Evolutionary conservation across 1,140 invertebrate species (phyloP).

Genomic region (Cotesia glomerata): DNA sequence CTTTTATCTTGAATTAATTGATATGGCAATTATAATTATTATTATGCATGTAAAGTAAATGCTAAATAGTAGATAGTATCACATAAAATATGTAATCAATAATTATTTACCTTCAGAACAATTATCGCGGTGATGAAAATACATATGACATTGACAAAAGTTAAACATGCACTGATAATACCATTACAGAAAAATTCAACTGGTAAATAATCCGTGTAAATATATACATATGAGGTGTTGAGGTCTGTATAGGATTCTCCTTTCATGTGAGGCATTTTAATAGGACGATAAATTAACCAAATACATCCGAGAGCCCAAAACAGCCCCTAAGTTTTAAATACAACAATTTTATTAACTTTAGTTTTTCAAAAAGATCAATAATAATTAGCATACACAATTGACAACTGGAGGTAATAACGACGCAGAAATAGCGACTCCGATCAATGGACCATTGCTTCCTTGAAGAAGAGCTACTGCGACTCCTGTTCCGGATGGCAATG

Average conservation of each 20-base stretch:
- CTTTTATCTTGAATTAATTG: conserved; percentile 72
- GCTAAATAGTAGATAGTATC: background rate
- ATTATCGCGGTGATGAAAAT: conserved; percentile 84
- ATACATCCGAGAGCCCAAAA: conserved; percentile 78
- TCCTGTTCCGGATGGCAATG: conserved; percentile 75
- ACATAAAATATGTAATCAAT: background rate
- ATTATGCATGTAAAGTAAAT: background rate
- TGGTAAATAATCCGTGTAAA: conserved; percentile 76
- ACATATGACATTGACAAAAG: conserved; percentile 82
- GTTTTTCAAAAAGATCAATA: background rate
- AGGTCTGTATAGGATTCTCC: conserved; percentile 68
- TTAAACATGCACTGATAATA: conserved; percentile 79
- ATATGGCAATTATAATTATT: background rate
- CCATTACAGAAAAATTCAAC: conserved; percentile 81
- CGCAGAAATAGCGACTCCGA: conserved; percentile 88
- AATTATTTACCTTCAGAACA: conserved; percentile 72
- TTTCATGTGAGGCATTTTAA: conserved; percentile 74
- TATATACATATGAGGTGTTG: conserved; percentile 68
- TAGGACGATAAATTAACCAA: conserved; percentile 71
- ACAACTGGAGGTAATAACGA: conserved; percentile 86
- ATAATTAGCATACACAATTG: conserved; percentile 73
- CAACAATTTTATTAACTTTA: background rate
- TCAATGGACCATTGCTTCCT: conserved; percentile 82
- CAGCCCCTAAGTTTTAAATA: conserved; percentile 67
- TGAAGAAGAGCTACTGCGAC: conserved; percentile 86